Evolutionary conservation across 64 coral and sea anemone species (phyloP), one percentile per base, ranked within the genome.

Genomic region (Actinia tenebrosa): DNA sequence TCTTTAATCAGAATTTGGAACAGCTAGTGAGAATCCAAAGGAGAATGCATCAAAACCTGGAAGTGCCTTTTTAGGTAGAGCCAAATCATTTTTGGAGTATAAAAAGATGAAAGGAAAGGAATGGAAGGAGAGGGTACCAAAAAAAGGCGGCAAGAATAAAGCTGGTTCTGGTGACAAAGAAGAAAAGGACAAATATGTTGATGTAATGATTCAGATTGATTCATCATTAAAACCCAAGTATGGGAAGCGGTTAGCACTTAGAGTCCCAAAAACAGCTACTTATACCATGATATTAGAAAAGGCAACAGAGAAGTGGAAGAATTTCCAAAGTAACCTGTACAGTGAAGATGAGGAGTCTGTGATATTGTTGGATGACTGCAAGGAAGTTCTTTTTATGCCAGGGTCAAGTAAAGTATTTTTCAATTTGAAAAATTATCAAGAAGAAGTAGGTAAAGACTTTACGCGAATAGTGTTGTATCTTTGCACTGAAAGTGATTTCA

Each of bases 401-500:
- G 90, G 87, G 72, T 87, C 90, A 63, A 50, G 23, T 20, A 95
- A 83, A 66, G 89, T 78, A 54, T 87, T 95, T 80, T 95, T 95
- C 81, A 75, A 82, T 15, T 61, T 89, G 22, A 50, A 86, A 63
- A 82, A 82, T 64, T 95, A 95, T 82, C 84, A 87, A 44, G 88
- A 94, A 77, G 85, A 94, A 81, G 27, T 88, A 55, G 88, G 88
- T 64, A 95, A 95, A 86, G 89, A 91, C n/a, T 95, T 81, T 89
- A 87, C 84, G 56, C 45, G 87, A 89, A 87, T 95, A 83, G 87
- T 89, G 69, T 78, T 91, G 60, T 95, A 95, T 89, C 87, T 95
- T 77, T 95, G 93, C 63, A 91, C 86, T 53, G 80, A 78, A 89
- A 89, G 86, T 86, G 89, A 95, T 79, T 91, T 91, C 22, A 82